phyloP scores from a whole-genome alignment of 53 echinoderm and acorn worm genomes.

The Hippasteria phrygiana region DNA sequence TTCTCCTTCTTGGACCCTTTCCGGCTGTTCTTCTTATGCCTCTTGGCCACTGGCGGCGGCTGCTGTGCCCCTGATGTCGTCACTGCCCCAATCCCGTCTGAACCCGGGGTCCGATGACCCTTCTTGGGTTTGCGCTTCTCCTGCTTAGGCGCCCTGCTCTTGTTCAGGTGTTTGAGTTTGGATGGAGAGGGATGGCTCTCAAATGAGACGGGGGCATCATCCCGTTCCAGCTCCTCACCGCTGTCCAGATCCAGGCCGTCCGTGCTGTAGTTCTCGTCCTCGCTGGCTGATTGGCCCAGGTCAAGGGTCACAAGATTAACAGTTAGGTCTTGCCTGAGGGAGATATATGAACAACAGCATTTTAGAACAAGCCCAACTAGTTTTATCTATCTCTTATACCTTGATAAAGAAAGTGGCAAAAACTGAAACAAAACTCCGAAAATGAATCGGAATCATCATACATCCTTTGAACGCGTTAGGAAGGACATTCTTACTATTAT shows the following conservation, averaged over 20 bases:
- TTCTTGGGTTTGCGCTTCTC: constrained; percentile 82
- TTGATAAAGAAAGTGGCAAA: no score
- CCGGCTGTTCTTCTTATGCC: constrained; percentile 31
- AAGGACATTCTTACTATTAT: no score
- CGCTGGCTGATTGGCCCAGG: constrained; percentile 73
- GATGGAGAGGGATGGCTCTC: constrained; percentile 79
- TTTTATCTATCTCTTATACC: no score
- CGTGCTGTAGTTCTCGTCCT: constrained; percentile 90
- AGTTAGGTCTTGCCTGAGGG: constrained; percentile 85
- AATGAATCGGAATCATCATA: background rate
- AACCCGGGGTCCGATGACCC: constrained; percentile 56
- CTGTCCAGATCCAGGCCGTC: constrained; percentile 78
- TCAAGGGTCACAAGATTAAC: constrained; percentile 84
- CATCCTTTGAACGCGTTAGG: no score
- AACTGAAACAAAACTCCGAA: background rate
- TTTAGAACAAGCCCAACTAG: background rate
- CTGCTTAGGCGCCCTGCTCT: constrained; percentile 85
- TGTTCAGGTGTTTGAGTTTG: constrained; percentile 83
- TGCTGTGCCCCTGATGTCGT: constrained; percentile 4
- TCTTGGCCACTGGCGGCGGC: constrained; percentile 24
- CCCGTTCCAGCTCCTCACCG: constrained; percentile 74
- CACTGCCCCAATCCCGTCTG: constrained; percentile 47
- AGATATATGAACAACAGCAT: background rate
- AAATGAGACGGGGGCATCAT: constrained; percentile 77
- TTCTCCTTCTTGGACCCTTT: constrained; percentile 61